Base-by-base conservation (phyloP, 1,140 invertebrate genomes). In the Sinella curviseta region DNA sequence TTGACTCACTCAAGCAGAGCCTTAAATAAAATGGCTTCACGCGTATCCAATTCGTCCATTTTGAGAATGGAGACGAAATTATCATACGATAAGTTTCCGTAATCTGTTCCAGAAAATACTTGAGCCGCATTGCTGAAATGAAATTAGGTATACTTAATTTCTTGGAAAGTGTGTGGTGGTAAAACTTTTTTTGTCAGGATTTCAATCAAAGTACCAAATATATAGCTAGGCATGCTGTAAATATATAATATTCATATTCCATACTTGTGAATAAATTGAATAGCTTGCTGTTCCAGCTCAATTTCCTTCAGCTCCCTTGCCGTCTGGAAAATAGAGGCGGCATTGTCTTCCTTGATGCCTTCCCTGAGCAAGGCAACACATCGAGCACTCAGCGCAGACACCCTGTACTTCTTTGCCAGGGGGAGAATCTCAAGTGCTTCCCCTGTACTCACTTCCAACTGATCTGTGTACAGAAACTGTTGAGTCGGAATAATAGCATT, bases 281-380 rank as follows among this genome's bases (percentile, higher is more conserved):
- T 30, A 8, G 78, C 74, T 55, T 77, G 76, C 20, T 70, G 55
- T 70, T 79, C 78, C 35, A 79, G 57, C 55, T 79, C 78, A 26
- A 79, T 79, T 70, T 79, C 78, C 36, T 76, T 79, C 17, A 60
- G 36, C 3, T 79, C 78, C 30, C 65, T 79, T 3, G 78, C 78
- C 31, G 31, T 24, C 26, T 79, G 74, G 57, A 67, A 79, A 8
- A 79, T 54, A 0, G 74, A 79, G 28, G 60, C 35, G 39, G 74
- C 78, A 73, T 77, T 76, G 39, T 31, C 33, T 20, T 76, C 74
- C 1, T 14, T 26, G 24, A 79, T 65, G 0, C 34, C n/a, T 54
- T 55, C 33, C 30, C 35, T 39, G 17, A 79, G 28, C 24, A 31
- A n/a, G 0, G 74, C 17, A 17, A 74, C 65, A 31, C 78, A 79